Conservation (phyloP, 1,140 invertebrate species). For the Hyles euphorbiae region DNA sequence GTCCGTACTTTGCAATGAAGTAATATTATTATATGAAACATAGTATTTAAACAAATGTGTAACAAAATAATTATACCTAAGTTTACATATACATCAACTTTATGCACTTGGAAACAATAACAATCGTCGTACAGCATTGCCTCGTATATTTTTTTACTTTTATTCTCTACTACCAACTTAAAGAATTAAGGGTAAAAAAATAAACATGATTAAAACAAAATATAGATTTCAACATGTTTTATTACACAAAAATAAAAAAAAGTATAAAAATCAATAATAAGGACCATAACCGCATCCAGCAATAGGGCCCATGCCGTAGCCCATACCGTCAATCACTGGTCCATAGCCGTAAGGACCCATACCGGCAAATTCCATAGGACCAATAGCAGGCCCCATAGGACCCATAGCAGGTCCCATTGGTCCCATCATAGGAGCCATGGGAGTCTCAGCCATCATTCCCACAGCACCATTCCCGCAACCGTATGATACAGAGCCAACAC, state of each 20-base stretch:
- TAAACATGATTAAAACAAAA: too few species aligned
- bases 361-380: background rate
- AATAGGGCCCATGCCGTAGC: background rate
- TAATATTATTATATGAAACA: too few species aligned
- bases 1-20: too few species aligned
- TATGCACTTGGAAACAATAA: too few species aligned
- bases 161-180: too few species aligned
- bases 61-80: too few species aligned
- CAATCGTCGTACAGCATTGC: too few species aligned
- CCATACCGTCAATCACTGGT: slow-evolving; percentile 2
- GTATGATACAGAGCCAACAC: slow-evolving; percentile 29
- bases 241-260: slow-evolving; percentile 5
- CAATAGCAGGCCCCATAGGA: slow-evolving; percentile 1
- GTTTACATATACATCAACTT: too few species aligned
- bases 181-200: too few species aligned
- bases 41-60: too few species aligned
- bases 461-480: slow-evolving; percentile 34
- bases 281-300: slow-evolving; percentile 4
- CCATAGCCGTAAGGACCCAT: slow-evolving; percentile 1
- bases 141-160: too few species aligned
- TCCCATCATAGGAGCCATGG: slow-evolving; percentile 8
- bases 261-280: background rate
- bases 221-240: background rate
- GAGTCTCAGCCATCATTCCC: slow-evolving; percentile 22
- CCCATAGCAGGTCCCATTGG: slow-evolving; percentile 5